A percentile compares a stretch with the other conserved stretches of the same genome.
phyloP scores from a whole-genome alignment of 2,797 vertebrate species.

The Liparis tanakae region DNA sequence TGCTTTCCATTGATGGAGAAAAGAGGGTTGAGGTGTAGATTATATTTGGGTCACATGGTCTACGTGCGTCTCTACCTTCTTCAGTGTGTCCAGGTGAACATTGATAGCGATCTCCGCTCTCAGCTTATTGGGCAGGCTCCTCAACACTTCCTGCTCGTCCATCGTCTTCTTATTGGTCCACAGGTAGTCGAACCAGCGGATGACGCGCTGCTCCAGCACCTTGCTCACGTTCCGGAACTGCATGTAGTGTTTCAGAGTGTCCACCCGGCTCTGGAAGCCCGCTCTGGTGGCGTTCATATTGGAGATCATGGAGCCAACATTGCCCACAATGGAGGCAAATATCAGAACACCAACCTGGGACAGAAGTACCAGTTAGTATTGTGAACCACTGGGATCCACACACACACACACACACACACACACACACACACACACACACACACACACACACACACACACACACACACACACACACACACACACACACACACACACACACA shows the following conservation, averaged over 20 bases:
- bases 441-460: background rate
- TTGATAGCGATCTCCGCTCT: slow-evolving; percentile 97
- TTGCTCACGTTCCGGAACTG: slow-evolving; percentile 96
- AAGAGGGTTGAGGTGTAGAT: background rate
- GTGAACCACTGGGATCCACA: background rate
- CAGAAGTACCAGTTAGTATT: background rate
- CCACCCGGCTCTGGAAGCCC: slow-evolving; percentile 92
- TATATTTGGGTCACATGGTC: background rate
- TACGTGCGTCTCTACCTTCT: slow-evolving; percentile 80
- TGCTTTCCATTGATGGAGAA: background rate
- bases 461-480: background rate
- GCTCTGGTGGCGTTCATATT: slow-evolving; percentile 96
- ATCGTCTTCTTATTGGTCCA: slow-evolving; percentile 96
- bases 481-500: background rate
- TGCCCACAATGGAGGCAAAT: slow-evolving; percentile 97
- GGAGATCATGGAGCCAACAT: slow-evolving; percentile 96
- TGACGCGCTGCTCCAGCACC: slow-evolving; percentile 92
- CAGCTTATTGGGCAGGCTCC: slow-evolving; percentile 92
- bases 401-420: background rate
- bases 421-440: background rate
- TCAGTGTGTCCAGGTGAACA: slow-evolving; percentile 93
- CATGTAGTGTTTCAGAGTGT: slow-evolving; percentile 96
- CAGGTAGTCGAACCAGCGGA: slow-evolving; percentile 96
- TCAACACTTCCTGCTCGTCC: slow-evolving; percentile 91
- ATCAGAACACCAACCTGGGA: slow-evolving; percentile 89